These are phyloP conservation scores for Standfussiana lucernea DNA, from an alignment of 2,888 invertebrate species.

Conservation along the genomic window DNA sequence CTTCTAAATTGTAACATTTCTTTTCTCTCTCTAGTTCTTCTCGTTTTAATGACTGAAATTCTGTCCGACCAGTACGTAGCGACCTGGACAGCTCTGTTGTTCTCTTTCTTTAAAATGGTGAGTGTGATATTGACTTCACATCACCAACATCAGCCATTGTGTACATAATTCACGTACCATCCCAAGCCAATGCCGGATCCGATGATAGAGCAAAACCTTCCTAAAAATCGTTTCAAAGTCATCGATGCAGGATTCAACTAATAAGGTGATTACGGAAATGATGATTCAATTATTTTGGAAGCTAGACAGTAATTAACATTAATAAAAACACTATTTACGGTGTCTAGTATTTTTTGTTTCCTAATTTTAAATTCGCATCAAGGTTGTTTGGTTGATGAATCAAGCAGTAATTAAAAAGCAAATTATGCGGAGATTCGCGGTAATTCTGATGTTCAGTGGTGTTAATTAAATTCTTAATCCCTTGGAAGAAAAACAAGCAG, in stretches of 20 bases:
- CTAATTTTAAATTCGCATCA: slow-evolving; percentile 46
- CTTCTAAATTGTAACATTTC: background rate
- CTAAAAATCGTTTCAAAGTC: slow-evolving; percentile 32
- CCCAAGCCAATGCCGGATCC: background rate
- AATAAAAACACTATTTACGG: slow-evolving; percentile 48
- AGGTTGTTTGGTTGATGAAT: slow-evolving; percentile 51
- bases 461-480: slow-evolving; percentile 13
- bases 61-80: background rate
- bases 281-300: slow-evolving; percentile 45
- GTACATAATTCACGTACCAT: background rate
- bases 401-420: slow-evolving; percentile 49
- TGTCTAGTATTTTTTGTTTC: slow-evolving; percentile 41
- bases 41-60: too few species aligned
- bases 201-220: slow-evolving; percentile 21
- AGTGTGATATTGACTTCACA: background rate
- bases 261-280: slow-evolving; percentile 54
- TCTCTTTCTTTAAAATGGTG: background rate
- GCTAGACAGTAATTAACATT: slow-evolving; percentile 52
- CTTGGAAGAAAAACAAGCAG: background rate
- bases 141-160: background rate
- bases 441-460: slow-evolving; percentile 16
- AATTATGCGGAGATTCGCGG: slow-evolving; percentile 44
- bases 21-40: too few species aligned
- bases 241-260: slow-evolving; percentile 22
- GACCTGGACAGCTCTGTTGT: background rate